Base-by-base conservation (phyloP, 2,888 invertebrate species). In the Meiosimyza platycephala region DNA sequence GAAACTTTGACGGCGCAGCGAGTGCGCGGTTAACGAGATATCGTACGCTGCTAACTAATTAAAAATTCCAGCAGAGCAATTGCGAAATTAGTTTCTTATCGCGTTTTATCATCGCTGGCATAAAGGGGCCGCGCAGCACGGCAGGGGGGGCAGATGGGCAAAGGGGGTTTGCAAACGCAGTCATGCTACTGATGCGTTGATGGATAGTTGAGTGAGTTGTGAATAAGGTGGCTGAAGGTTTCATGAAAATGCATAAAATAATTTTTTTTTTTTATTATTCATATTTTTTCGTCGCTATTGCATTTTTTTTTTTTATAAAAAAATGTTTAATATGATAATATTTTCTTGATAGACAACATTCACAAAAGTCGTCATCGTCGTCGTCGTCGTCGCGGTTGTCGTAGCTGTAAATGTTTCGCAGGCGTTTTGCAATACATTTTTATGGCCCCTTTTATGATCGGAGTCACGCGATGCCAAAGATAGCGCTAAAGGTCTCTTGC, bases 41-140 rank as follows among this genome's bases (percentile, higher is more conserved):
- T 59, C 33, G 66, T 64, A 70, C 52, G 47, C 62, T 62, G 67
- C 40, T 28, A 69, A 74, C 81, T 82, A 83, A 82, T 82, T 82
- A 83, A 83, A 82, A 83, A 83, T 83, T 83, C 82, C 79, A 78
- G 76, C 76, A 78, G 79, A 76, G 79, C 82, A 82, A 82, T 83
- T 83, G 80, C 82, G 78, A 83, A 82, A 82, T 82, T 82, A 81
- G 84, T 80, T 83, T 82, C 84, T 82, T 82, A 83, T 82, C 83
- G 81, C 75, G 75, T 80, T 62, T 83, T 83, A 83, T 83, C 80
- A 83, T 82, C 83, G 50, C 9, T n/a, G 50, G 51, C 67, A 22
- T 16, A 40, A 40, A 40, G 40, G 40, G 40, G 40, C 40, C 40
- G 40, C 12, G n/a, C 13, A 18, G 18, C 40, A 9, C 40, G 6